These are phyloP conservation scores for Prochilodus magdalenae DNA, from an alignment of 2,113 vertebrate species.

Conservation along the genomic window DNA sequence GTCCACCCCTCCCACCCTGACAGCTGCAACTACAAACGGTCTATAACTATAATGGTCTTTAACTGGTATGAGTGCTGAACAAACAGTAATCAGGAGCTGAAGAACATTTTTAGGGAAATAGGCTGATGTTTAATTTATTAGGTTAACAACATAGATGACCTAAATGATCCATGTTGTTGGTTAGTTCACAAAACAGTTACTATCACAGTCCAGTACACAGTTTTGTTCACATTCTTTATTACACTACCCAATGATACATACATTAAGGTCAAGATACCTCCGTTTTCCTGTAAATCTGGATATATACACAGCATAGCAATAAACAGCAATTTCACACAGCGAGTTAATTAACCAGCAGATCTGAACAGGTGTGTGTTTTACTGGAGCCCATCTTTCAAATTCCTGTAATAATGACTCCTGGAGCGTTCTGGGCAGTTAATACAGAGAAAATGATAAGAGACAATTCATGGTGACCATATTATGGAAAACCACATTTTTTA, in stretches of 20 bases:
- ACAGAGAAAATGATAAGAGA: not conserved
- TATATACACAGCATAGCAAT: not conserved
- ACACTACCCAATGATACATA: not conserved
- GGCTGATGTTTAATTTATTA: slow-evolving; percentile 37
- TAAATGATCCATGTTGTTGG: not conserved
- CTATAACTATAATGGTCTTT: not conserved
- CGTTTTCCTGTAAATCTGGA: not conserved
- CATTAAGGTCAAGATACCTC: not conserved
- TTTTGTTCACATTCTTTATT: not conserved
- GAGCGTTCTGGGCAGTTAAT: slow-evolving; percentile 18
- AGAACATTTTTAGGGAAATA: slow-evolving; percentile 20
- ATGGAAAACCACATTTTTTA: not conserved
- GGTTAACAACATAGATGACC: not conserved
- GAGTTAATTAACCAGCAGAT: slow-evolving; percentile 14
- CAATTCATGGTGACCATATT: not conserved
- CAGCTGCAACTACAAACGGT: not conserved
- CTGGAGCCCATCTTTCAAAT: slow-evolving; percentile 35
- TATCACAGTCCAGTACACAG: not conserved
- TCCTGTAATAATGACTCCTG: slow-evolving; percentile 11
- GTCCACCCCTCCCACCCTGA: not conserved
- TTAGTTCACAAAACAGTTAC: not conserved
- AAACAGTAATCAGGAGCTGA: slow-evolving; percentile 42
- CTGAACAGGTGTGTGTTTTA: slow-evolving; percentile 18
- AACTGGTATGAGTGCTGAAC: slow-evolving; percentile 18
- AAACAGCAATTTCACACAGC: not conserved